Percentiles rank a stretch among this genome's conserved stretches.
These are phyloP conservation scores for Drosophila baimaii DNA, from an alignment of 1,140 invertebrate genomes.

Conservation along the genomic window DNA sequence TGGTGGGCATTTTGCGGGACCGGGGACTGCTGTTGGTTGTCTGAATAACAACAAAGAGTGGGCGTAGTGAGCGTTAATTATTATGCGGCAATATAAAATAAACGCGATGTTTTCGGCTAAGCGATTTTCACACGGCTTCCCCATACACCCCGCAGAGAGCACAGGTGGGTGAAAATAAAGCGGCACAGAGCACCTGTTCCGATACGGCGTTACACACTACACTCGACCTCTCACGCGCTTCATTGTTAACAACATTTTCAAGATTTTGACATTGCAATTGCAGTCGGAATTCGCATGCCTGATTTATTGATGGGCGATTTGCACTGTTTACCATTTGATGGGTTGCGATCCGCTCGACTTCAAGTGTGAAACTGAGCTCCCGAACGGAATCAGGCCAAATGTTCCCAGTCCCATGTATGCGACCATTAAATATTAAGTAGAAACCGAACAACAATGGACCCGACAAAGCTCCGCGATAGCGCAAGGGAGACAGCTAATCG, in stretches of 20 bases:
- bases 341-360: conserved; percentile 60
- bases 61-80: conserved; percentile 8
- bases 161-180: not conserved
- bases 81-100: conserved; percentile 8
- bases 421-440: conserved; percentile 62
- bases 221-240: conserved; percentile 30
- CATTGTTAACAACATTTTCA: conserved; percentile 39
- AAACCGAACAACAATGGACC: conserved; percentile 56
- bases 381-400: conserved; percentile 63
- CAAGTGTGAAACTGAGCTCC: conserved; percentile 64
- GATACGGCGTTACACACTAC: conserved; percentile 1
- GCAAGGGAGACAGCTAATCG: conserved; percentile 39
- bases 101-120: conserved; percentile 18
- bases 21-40: conserved; percentile 21
- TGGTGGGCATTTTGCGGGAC: conserved; percentile 63
- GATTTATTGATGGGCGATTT: conserved; percentile 20
- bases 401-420: conserved; percentile 67
- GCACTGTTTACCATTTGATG: conserved; percentile 26
- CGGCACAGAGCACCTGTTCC: conserved; percentile 4
- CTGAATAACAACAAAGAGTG: conserved; percentile 24
- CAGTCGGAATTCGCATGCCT: conserved; percentile 8
- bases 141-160: not conserved
- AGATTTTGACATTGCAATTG: conserved; percentile 31
- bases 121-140: conserved; percentile 7
- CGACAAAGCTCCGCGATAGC: conserved; percentile 43